Percentiles rank a stretch among this genome's conserved stretches.
These are phyloP conservation scores for Callaeas wilsoni DNA, from an alignment of 2,113 vertebrate genomes.

Conservation along the genomic window DNA sequence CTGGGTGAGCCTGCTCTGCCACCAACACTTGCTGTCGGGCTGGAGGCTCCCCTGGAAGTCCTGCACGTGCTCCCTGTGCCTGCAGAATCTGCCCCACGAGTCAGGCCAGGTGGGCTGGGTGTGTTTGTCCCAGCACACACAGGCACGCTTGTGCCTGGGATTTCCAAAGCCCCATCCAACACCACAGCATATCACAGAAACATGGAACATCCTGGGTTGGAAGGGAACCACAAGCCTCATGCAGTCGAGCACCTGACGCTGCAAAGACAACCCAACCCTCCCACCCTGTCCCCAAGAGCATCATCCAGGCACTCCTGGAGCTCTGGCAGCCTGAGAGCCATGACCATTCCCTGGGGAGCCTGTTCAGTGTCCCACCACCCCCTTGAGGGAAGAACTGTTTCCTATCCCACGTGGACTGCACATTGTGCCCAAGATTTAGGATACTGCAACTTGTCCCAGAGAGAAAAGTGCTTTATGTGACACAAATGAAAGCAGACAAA, in stretches of 20 bases:
- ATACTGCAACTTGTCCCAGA: neutral
- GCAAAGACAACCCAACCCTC: neutral
- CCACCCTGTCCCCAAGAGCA: neutral
- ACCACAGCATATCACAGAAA: neutral
- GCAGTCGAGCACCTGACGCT: neutral
- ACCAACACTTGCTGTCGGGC: neutral
- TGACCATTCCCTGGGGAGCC: neutral
- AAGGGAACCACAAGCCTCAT: neutral
- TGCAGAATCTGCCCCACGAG: neutral
- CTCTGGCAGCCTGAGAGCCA: neutral
- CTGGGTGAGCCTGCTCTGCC: neutral
- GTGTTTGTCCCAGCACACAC: neutral
- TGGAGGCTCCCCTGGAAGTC: neutral
- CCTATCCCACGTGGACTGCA: neutral
- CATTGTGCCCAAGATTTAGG: neutral
- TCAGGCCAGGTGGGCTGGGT: rapidly evolving
- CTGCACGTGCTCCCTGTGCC: neutral
- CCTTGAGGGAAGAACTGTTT: neutral
- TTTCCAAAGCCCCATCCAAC: neutral
- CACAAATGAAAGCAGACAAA: neutral
- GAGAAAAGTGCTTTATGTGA: neutral
- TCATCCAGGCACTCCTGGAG: neutral
- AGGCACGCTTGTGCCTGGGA: neutral
- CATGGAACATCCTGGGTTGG: neutral
- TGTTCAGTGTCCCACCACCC: neutral